Base-by-base conservation (phyloP, 2,888 invertebrate species). In the Kuschelorhynchus macadamiae region DNA sequence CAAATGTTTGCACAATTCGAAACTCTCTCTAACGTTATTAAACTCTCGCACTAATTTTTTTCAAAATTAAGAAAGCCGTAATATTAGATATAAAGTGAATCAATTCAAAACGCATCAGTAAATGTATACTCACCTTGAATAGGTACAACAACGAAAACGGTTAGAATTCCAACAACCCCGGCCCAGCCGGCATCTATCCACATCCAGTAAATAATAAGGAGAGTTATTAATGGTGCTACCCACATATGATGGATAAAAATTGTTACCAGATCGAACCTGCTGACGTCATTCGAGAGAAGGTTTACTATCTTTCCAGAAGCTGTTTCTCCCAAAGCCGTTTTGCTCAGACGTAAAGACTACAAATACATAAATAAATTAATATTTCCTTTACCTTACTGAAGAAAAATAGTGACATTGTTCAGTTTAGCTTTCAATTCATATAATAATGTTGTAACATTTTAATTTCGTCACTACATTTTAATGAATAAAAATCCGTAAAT, bases 281-380 rank as follows among this genome's bases (percentile, higher is more conserved):
- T 93, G 8, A 97, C 95, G 82, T 98, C 98, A 79, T 97, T 97
- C 3, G 97, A 96, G 57, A 98, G 87, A 3, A 98, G 85, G 85
- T 98, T 97, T 11, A 97, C 92, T 57, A 98, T 90, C 83, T 97
- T 95, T 0, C 97, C 97, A 0, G 93, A 91, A 0, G 96, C 90
- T 0, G 92, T 92, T 77, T 90, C 87, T 1, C 89, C 89, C 36
- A 93, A 82, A 0, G 92, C 90, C 0, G 88, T 87, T 73, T 90
- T 86, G 76, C 92, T 93, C 32, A 95, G 82, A 5, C 88, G 87
- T 9, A 94, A 84, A 0, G 92, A 86, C 93, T 94, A 81, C 9
- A 72, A 71, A 42, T 4, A 12, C 14, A 41, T 41, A 41, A 12
- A 41, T 14, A n/a, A n/a, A n/a, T n/a, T n/a, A n/a, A n/a, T n/a